Evolutionary conservation across 2,113 vertebrate species (phyloP), one percentile per base, ranked within the genome.

Genomic region (Gobius niger): DNA sequence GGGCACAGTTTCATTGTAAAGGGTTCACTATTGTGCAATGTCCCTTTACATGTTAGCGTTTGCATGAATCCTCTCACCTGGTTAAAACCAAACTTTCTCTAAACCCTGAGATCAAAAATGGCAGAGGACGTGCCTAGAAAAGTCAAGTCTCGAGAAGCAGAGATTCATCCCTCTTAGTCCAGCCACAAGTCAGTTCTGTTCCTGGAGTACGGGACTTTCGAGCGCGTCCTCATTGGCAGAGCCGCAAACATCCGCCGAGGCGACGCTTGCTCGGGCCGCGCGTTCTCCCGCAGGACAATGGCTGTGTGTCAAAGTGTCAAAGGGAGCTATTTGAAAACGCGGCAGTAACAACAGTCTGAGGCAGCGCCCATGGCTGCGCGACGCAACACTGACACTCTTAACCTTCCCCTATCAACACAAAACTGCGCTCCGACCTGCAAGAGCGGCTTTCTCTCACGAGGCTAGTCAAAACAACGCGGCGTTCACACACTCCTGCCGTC

Each of bases 331-430:
- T 80, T 87, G 66, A 84, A 83, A 24, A 80, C 80, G 71, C 82
- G 74, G 78, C 44, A 80, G 79, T 83, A 76, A 84, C 73, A 90
- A 89, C 79, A 88, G 76, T 80, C 12, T 65, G 76, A 85, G 82
- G 81, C 77, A 76, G 79, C 82, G 81, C 53, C 19, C 9, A 11
- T 73, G 19, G 47, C 53, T 12, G 14, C 0, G 76, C 51, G 65
- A 82, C 50, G 76, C 82, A 83, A 76, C 68, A 82, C 77, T 90
- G 84, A 83, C 83, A 68, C 73, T 85, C 65, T 86, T 77, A 81
- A 82, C 81, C 75, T 79, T 47, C 67, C 81, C 90, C 77, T 70
- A 72, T 89, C 85, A 90, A 87, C 85, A 89, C 78, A 44, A 24
- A n/a, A 63, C 71, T 47, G 67, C 70, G 76, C 40, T 76, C 73